Conservation (phyloP, 2,888 invertebrate genomes). For the Pollenia amentaria region DNA sequence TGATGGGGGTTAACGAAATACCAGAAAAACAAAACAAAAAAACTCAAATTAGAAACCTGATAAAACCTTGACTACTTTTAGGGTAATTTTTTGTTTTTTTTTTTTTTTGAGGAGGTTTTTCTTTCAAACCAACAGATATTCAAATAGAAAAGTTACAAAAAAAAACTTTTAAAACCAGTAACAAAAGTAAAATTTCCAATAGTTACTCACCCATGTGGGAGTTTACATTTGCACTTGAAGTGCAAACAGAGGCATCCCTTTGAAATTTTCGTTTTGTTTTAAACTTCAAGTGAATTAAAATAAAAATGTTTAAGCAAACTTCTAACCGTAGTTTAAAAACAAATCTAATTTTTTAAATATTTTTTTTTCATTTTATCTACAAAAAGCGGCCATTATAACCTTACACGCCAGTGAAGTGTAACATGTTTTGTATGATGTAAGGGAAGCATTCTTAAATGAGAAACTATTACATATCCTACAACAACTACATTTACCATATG, state of each 20-base stretch:
- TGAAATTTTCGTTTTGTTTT: neutral
- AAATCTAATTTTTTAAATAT: too few relatives aligned
- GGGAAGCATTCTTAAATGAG: conserved; percentile 64
- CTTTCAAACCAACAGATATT: conserved; percentile 24
- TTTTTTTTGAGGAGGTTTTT: conserved; percentile 24
- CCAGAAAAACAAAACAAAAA: neutral
- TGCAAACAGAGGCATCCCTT: neutral
- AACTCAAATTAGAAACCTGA: conserved; percentile 24
- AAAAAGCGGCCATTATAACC: conserved; percentile 62
- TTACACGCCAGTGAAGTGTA: conserved; percentile 52
- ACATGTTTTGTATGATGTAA: conserved; percentile 29
- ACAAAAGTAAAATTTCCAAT: conserved; percentile 14
- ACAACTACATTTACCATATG: conserved; percentile 14
- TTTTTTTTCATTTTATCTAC: conserved; percentile 4
- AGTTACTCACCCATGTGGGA: conserved; percentile 42
- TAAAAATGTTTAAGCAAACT: neutral
- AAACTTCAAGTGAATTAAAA: conserved; percentile 7
- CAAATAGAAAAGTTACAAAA: conserved; percentile 15
- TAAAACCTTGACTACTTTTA: conserved; percentile 29
- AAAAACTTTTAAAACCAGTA: conserved; percentile 15
- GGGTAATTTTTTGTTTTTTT: conserved; percentile 42
- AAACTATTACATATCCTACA: conserved; percentile 52
- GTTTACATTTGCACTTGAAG: neutral
- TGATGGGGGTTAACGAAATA: conserved; percentile 20
- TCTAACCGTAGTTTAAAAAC: neutral